Evolutionary conservation across 2,113 vertebrate species (phyloP).

Genomic region (Anolis carolinensis): DNA sequence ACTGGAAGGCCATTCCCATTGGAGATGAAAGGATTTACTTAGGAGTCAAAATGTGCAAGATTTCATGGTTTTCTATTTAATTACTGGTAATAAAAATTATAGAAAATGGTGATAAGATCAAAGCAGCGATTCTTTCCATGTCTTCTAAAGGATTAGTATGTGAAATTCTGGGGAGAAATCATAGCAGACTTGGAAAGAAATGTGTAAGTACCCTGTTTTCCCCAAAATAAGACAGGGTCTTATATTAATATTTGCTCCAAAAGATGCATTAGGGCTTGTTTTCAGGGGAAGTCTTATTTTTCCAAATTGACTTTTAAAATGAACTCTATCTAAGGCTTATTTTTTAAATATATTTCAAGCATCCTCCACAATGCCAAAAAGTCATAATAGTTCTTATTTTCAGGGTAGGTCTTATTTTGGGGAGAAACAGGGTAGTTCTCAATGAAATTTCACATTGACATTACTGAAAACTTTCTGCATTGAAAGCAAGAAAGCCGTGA

Average conservation of each 20-base stretch:
- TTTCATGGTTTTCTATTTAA: neutral
- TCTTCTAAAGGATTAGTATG: neutral
- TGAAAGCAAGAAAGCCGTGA: neutral
- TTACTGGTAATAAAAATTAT: neutral
- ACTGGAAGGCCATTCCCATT: neutral
- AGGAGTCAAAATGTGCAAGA: neutral
- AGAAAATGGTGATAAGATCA: neutral
- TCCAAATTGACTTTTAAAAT: no score
- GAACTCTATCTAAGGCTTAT: no score
- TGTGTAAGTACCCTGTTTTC: neutral
- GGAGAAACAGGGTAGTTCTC: no score
- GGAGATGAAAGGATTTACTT: neutral
- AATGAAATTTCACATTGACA: neutral
- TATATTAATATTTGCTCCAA: no score
- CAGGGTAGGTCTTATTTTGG: no score
- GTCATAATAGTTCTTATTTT: no score
- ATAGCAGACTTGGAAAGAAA: neutral
- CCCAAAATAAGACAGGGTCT: no score
- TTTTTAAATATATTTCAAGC: no score
- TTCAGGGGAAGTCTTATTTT: no score
- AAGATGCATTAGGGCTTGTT: no score
- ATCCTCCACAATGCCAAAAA: no score
- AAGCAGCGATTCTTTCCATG: neutral
- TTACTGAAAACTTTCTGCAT: neutral
- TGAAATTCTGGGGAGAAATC: neutral